A percentile compares a stretch with the other conserved stretches of the same genome.
These are phyloP conservation scores for Endomychus coccineus DNA, from an alignment of 2,888 invertebrate genomes.

Conservation along the genomic window DNA sequence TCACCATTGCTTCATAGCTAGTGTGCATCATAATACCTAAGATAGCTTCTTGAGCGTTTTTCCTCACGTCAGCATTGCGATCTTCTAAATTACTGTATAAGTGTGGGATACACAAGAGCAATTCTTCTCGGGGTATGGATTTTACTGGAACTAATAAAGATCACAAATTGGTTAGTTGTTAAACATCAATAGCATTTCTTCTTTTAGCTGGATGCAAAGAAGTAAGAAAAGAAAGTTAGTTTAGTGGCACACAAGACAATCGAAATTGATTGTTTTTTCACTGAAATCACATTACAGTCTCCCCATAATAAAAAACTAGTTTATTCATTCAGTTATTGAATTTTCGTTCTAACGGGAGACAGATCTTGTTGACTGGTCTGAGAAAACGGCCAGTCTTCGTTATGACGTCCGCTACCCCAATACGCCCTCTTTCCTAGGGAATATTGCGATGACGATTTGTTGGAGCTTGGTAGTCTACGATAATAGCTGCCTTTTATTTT, in stretches of 20 bases:
- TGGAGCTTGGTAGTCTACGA: too few species aligned
- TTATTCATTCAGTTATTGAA: too few species aligned
- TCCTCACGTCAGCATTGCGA: conserved; percentile 84
- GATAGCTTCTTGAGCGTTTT: conserved; percentile 82
- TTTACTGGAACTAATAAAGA: conserved; percentile 54
- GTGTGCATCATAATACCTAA: conserved; percentile 89
- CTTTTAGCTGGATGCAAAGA: background rate
- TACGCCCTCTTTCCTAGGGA: too few species aligned
- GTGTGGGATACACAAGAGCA: conserved; percentile 66
- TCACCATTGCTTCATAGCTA: conserved; percentile 72
- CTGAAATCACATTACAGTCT: background rate
- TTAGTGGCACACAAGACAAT: background rate
- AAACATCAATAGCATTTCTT: too few species aligned
- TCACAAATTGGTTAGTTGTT: too few species aligned
- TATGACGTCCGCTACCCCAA: too few species aligned
- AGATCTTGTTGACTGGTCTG: too few species aligned
- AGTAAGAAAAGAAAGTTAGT: conserved; percentile 3
- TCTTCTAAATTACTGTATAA: conserved; percentile 83
- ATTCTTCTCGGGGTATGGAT: conserved; percentile 73
- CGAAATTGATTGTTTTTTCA: background rate
- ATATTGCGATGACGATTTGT: too few species aligned
- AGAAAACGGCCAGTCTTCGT: too few species aligned
- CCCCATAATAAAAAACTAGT: too few species aligned
- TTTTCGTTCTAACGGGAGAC: too few species aligned
- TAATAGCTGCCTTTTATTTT: too few species aligned